Evolutionary conservation across 1,140 invertebrate genomes (phyloP).

Genomic region (Drosophila ananassae): DNA sequence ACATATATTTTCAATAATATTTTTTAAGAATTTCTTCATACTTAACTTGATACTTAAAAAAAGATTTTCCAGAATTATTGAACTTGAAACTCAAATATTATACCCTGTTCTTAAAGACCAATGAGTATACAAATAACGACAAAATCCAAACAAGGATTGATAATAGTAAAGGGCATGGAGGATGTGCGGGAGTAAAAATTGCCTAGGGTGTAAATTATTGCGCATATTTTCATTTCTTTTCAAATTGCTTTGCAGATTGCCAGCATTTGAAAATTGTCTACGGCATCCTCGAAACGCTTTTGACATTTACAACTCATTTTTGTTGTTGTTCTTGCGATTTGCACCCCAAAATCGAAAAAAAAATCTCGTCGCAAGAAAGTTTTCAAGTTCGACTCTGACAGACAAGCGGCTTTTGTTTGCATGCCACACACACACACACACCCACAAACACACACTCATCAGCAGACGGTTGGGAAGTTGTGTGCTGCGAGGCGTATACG

Average conservation of each 20-base stretch:
- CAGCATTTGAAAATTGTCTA: slow-evolving; percentile 78
- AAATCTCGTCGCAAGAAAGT: slow-evolving; percentile 70
- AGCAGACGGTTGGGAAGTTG: slow-evolving; percentile 32
- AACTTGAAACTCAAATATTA: slow-evolving; percentile 1
- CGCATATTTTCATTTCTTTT: slow-evolving; percentile 79
- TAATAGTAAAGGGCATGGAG: slow-evolving; percentile 6
- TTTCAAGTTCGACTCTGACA: slow-evolving; percentile 80
- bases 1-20: no score
- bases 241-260: slow-evolving; percentile 79
- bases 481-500: slow-evolving; percentile 76
- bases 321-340: slow-evolving; percentile 30
- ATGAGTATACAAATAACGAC: slow-evolving; percentile 16
- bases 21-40: no score
- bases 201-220: slow-evolving; percentile 81
- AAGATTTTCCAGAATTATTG: no score
- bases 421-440: slow-evolving; percentile 48
- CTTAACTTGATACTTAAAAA: no score
- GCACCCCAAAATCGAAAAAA: slow-evolving; percentile 19
- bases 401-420: slow-evolving; percentile 77
- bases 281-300: slow-evolving; percentile 69
- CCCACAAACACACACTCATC: slow-evolving; percentile 20
- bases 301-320: slow-evolving; percentile 81
- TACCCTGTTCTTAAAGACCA: slow-evolving; percentile 3
- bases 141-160: slow-evolving; percentile 25
- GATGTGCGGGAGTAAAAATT: slow-evolving; percentile 38